Evolutionary conservation across 2,888 invertebrate species (phyloP), one percentile per base, ranked within the genome.

Genomic region (Dusona sp.): DNA sequence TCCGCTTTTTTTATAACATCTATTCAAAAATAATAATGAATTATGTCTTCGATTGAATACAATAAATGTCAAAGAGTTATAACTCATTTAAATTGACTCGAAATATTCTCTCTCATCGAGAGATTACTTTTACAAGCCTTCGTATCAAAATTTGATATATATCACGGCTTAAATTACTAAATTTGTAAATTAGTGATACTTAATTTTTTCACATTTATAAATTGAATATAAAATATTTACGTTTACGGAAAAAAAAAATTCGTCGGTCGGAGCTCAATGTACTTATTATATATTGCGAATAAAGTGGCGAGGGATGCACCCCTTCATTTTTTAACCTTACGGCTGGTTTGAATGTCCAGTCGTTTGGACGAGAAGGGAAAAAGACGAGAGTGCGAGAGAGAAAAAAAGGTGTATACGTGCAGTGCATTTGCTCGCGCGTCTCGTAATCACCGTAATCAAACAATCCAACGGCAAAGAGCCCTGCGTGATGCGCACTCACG

Each of bases 381-480:
- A 61, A 57, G 22, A 33, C 36, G 36, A 13, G 29, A 11, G 73
- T 29, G 51, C 3, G 48, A 7, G 45, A 77, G 67, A 72, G 65
- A 57, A 16, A 48, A 64, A 68, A 67, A 57, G 13, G 25, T 70
- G 22, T 72, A 64, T 72, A 78, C 64, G 80, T 70, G 81, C 79
- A 57, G 77, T 51, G 84, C 73, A 81, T 86, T 86, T 83, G 78
- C 84, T 88, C 87, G 87, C 85, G 80, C 88, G 88, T 87, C 85
- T 89, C 89, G 91, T 91, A 92, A 93, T 93, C 92, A 92, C 91
- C 91, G 88, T 91, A 91, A 91, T 91, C 92, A 91, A 92, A 92
- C 92, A 92, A 92, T 92, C 90, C 90, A 89, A 87, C 85, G 82
- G 86, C 74, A 90, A 90, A 84, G 87, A 79, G 87, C 84, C 86